Percentiles rank a stretch among this genome's conserved stretches.
Conservation (phyloP, 2,113 vertebrate species). For the Lampris megalopsis region DNA sequence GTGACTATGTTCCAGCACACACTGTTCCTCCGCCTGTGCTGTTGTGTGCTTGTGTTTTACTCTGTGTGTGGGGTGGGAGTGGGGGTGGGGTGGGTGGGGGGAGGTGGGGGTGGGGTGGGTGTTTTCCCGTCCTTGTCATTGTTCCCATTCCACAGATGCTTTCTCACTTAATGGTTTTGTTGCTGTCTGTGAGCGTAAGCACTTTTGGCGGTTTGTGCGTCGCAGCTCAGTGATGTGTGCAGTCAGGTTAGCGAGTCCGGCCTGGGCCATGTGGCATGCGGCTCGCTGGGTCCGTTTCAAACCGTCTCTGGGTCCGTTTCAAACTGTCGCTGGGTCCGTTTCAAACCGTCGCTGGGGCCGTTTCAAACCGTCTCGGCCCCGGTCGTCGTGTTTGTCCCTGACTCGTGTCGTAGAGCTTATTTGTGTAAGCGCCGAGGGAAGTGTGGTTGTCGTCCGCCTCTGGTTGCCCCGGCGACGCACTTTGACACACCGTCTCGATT, state of each 20-base stretch:
- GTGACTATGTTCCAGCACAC: conserved; percentile 38
- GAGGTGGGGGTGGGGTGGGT: too few species aligned
- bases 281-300: neutral
- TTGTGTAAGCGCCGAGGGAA: conserved; percentile 2
- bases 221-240: neutral
- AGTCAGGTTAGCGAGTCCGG: neutral
- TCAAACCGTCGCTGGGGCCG: neutral
- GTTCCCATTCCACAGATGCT: conserved; percentile 53
- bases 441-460: conserved; percentile 3
- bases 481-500: neutral
- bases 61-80: too few species aligned
- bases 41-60: conserved; percentile 9
- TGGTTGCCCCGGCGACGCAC: conserved; percentile 40
- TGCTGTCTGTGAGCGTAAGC: conserved; percentile 1
- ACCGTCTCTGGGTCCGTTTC: conserved; percentile 15
- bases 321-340: neutral
- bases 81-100: too few species aligned
- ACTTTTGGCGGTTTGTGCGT: neutral
- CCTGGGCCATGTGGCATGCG: neutral
- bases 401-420: conserved; percentile 24
- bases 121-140: conserved; percentile 39
- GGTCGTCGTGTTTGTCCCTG: conserved; percentile 41
- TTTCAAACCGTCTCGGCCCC: neutral
- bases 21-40: conserved; percentile 36
- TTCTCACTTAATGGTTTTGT: conserved; percentile 28